Conservation (phyloP, 1,140 invertebrate species). For the Drosophila eugracilis region DNA sequence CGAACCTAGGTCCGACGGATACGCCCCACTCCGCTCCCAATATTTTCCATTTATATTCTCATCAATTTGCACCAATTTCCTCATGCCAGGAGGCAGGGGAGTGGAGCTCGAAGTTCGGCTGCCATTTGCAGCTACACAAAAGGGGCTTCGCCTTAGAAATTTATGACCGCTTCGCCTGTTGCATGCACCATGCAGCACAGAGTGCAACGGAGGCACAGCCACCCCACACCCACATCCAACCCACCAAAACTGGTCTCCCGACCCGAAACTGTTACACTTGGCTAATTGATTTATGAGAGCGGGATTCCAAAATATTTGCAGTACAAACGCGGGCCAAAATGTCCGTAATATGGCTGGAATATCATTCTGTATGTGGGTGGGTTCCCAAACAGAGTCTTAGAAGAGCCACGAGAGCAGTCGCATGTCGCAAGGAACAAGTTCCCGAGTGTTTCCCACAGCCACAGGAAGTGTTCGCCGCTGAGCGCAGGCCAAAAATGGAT, state of each 20-base stretch:
- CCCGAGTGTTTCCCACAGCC: constrained; percentile 73
- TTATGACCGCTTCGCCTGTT: constrained; percentile 58
- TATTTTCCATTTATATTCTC: constrained; percentile 45
- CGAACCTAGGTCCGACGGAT: constrained; percentile 3
- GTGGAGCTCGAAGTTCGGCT: constrained; percentile 21
- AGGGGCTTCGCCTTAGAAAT: constrained; percentile 59
- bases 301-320: constrained; percentile 48
- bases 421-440: constrained; percentile 58
- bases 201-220: constrained; percentile 5
- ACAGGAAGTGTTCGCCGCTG: constrained; percentile 76
- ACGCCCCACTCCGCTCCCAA: constrained; percentile 20
- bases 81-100: constrained; percentile 10
- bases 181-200: constrained; percentile 32
- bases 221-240: constrained; percentile 9
- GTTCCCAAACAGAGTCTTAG: constrained; percentile 20
- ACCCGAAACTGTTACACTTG: constrained; percentile 60
- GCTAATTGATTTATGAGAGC: constrained; percentile 75
- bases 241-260: constrained; percentile 11
- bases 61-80: constrained; percentile 52
- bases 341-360: constrained; percentile 26
- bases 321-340: constrained; percentile 32
- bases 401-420: constrained; percentile 11
- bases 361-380: constrained; percentile 43
- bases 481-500: constrained; percentile 80
- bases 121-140: constrained; percentile 70